phyloP scores from a whole-genome alignment of 2,113 vertebrate species.

The Centropristis striata region DNA sequence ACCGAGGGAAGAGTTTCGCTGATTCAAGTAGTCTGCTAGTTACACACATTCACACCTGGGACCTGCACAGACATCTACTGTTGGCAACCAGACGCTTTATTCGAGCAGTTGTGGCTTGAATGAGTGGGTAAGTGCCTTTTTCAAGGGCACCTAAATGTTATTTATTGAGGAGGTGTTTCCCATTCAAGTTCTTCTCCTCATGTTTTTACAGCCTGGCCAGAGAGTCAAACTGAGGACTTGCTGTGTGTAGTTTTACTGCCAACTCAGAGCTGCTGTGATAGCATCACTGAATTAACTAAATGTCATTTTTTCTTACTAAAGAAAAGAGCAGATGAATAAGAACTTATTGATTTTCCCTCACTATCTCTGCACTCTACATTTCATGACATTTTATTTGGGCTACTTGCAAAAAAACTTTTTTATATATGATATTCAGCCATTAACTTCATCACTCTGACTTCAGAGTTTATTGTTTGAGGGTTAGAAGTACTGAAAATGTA shows the following conservation, averaged over 20 bases:
- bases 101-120: constrained; percentile 1
- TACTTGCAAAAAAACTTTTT: neutral
- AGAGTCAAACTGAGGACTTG: neutral
- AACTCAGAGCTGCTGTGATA: neutral
- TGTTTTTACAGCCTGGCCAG: neutral
- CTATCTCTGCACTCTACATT: neutral
- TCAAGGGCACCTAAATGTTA: constrained; percentile 39
- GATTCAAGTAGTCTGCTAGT: constrained; percentile 27
- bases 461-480: no score
- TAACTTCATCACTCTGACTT: no score
- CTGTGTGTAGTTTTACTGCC: neutral
- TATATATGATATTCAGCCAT: no score
- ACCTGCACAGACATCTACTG: constrained; percentile 41
- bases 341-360: no score
- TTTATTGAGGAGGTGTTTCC: constrained; percentile 48
- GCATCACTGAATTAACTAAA: neutral
- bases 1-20: constrained; percentile 43
- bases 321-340: neutral
- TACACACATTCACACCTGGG: constrained; percentile 50
- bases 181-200: constrained; percentile 17
- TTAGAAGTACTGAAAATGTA: no score
- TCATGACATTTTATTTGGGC: neutral
- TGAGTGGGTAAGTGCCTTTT: constrained; percentile 29
- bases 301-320: neutral
- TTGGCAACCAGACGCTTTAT: constrained; percentile 3